These are phyloP conservation scores for Sus cebifrons DNA, from an alignment of 2,797 vertebrate species.

Conservation along the genomic window DNA sequence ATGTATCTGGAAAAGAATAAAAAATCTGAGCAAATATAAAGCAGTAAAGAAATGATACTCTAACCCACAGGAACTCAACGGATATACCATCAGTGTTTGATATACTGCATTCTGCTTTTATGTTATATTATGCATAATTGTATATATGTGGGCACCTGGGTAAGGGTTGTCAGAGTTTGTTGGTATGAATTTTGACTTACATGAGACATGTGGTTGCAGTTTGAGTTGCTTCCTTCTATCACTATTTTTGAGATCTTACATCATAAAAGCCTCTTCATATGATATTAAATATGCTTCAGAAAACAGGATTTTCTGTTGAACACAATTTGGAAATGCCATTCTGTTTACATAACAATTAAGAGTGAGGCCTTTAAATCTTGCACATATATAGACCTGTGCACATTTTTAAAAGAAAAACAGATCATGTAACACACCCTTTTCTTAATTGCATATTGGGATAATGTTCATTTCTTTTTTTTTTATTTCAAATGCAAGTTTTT, in stretches of 20 bases:
- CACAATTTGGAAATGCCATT: conserved; percentile 28
- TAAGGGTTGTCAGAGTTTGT: background rate
- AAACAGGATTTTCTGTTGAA: conserved; percentile 33
- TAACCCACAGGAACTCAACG: background rate
- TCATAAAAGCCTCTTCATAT: background rate
- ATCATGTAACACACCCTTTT: conserved; percentile 5
- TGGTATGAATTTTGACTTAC: background rate
- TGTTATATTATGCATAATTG: background rate
- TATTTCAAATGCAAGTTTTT: conserved; percentile 26
- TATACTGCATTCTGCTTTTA: conserved; percentile 13
- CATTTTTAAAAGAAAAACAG: conserved; percentile 39
- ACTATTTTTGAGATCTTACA: conserved; percentile 17
- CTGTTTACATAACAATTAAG: background rate
- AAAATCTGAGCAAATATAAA: background rate
- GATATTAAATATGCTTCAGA: conserved; percentile 31
- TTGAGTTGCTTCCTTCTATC: conserved; percentile 61
- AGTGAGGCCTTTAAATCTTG: background rate
- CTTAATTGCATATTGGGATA: background rate
- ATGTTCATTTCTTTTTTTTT: background rate
- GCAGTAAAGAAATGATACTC: conserved; percentile 6
- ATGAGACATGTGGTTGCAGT: background rate
- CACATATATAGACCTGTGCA: background rate
- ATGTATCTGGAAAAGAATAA: background rate
- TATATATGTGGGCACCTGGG: background rate
- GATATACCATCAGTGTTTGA: background rate